A percentile compares a stretch with the other conserved stretches of the same genome.
Evolutionary conservation across 2,797 vertebrate genomes (phyloP).

Genomic region (Limosa lapponica): DNA sequence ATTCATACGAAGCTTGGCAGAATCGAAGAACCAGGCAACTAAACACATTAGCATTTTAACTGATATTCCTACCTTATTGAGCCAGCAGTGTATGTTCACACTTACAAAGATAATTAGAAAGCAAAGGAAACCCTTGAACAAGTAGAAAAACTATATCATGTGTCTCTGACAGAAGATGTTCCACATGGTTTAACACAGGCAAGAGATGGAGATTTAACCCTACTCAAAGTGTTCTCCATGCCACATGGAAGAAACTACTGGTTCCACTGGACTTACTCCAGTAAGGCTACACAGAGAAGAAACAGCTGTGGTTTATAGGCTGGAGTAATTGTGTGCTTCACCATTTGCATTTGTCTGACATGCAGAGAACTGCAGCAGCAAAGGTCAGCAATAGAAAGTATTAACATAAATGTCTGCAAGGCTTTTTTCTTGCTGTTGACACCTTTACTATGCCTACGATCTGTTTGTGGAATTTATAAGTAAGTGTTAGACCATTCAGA

Average conservation of each 20-base stretch:
- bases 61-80: neutral
- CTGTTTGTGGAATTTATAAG: neutral
- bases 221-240: neutral
- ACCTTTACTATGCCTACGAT: neutral
- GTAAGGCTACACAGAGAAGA: neutral
- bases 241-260: neutral
- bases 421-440: neutral
- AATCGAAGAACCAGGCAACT: neutral
- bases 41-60: neutral
- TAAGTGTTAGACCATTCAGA: neutral
- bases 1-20: neutral
- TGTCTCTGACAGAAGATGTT: neutral
- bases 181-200: neutral
- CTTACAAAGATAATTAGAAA: neutral
- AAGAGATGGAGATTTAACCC: neutral
- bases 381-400: neutral
- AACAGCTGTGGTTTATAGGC: neutral
- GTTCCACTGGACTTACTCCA: neutral
- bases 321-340: neutral
- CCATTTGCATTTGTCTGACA: neutral
- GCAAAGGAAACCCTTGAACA: neutral
- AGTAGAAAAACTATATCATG: neutral
- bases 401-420: neutral
- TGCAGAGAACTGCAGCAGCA: neutral
- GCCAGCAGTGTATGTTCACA: neutral